Conservation (phyloP, 92 coral and sea anemone species). For the Zoanthus solanderi region DNA sequence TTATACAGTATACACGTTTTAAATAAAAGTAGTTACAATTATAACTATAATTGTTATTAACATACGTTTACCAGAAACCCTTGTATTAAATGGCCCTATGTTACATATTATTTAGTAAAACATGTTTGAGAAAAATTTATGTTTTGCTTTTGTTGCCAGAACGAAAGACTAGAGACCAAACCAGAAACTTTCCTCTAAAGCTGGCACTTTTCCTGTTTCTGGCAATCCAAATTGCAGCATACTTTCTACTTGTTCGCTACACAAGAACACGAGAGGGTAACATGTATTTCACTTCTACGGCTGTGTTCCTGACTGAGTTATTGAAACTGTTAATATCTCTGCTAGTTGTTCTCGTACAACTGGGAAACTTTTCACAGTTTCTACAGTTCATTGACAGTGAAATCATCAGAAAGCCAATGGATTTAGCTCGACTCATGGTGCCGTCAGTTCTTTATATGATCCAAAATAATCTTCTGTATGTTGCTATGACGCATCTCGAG, state of each 20-base stretch:
- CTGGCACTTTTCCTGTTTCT: constrained; percentile 55
- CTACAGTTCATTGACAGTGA: constrained; percentile 55
- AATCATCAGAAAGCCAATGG: constrained; percentile 63
- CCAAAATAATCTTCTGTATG: constrained; percentile 81
- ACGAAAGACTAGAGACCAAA: background rate
- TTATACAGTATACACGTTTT: no score
- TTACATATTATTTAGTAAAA: no score
- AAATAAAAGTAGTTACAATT: no score
- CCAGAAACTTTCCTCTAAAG: constrained; percentile 14
- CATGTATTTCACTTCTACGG: constrained; percentile 82
- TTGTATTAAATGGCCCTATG: no score
- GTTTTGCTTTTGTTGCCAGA: background rate
- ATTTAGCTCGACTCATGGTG: constrained; percentile 59
- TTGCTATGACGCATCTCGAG: constrained; percentile 86
- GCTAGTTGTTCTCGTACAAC: constrained; percentile 61
- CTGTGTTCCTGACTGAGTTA: constrained; percentile 74
- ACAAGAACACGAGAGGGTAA: constrained; percentile 72
- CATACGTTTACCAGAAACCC: no score
- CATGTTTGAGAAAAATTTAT: background rate
- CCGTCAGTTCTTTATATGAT: constrained; percentile 80
- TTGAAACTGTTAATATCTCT: constrained; percentile 67
- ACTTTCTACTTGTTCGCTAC: constrained; percentile 77
- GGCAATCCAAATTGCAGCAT: constrained; percentile 79
- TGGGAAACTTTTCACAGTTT: constrained; percentile 55
- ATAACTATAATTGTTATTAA: no score